phyloP scores from a whole-genome alignment of 2,797 vertebrate genomes.

The Leucoraja ocellata region DNA sequence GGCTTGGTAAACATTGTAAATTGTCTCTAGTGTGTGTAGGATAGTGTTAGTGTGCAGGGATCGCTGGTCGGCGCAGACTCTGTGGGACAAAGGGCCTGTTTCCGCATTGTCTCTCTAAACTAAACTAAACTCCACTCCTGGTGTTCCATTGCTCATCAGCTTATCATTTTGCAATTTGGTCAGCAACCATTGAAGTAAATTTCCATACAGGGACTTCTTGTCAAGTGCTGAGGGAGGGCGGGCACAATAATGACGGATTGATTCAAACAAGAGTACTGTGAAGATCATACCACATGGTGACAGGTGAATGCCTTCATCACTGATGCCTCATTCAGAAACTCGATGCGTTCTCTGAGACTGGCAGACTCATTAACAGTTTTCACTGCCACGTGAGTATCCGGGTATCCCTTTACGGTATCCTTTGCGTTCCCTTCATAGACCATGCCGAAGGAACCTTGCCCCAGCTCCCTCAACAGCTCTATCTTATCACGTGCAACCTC shows the following conservation, averaged over 20 bases:
- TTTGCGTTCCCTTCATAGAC: constrained; percentile 90
- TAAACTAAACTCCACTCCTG: background rate
- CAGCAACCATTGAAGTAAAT: background rate
- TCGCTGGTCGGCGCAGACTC: too few species aligned
- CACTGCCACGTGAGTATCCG: constrained; percentile 78
- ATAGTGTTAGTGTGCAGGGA: too few species aligned
- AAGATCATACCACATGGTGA: constrained; percentile 85
- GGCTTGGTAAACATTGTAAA: too few species aligned
- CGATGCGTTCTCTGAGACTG: constrained; percentile 88
- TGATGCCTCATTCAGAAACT: constrained; percentile 94
- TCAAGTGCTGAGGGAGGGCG: background rate
- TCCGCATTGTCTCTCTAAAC: too few species aligned
- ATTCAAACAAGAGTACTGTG: background rate
- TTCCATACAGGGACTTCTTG: too few species aligned
- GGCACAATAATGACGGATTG: background rate
- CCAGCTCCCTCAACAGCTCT: constrained; percentile 76
- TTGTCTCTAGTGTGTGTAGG: too few species aligned
- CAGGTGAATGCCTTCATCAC: constrained; percentile 98
- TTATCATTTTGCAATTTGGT: background rate
- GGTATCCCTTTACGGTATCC: constrained; percentile 86
- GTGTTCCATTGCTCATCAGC: background rate
- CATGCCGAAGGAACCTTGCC: constrained; percentile 97
- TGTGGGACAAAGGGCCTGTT: too few species aligned
- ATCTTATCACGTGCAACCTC: constrained; percentile 92
- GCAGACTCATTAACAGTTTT: constrained; percentile 94